Conservation (phyloP, 2,797 vertebrate species). For the Acestrorhynchus altus region DNA sequence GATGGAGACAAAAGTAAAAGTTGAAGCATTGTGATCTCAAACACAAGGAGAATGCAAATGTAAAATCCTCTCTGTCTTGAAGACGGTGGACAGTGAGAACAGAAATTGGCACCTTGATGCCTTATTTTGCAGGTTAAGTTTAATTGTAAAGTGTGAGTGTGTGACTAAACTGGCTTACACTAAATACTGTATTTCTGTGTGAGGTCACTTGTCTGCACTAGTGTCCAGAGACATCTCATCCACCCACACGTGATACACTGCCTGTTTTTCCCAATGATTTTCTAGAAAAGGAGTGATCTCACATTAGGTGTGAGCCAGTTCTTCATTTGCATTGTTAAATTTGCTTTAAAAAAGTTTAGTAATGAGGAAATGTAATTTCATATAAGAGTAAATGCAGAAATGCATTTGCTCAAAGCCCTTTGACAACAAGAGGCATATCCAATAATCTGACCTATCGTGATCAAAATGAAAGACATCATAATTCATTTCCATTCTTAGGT, state of each 20-base stretch:
- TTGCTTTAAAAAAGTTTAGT: not conserved
- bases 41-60: no score
- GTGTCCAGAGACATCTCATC: not conserved
- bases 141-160: not conserved
- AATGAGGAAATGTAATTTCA: not conserved
- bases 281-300: not conserved
- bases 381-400: not conserved
- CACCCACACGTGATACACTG: not conserved
- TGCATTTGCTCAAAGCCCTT: no score
- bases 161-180: not conserved
- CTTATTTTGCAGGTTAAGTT: not conserved
- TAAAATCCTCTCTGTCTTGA: not conserved
- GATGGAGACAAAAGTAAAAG: constrained; percentile 32
- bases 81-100: not conserved
- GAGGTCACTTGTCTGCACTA: not conserved
- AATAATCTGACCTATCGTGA: no score
- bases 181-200: not conserved
- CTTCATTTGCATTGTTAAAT: not conserved
- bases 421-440: no score
- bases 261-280: not conserved
- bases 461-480: no score
- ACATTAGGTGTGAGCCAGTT: not conserved
- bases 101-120: not conserved
- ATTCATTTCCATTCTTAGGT: no score
- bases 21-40: not conserved